Conservation (phyloP, 2,888 invertebrate species). For the Macropis europaea region DNA sequence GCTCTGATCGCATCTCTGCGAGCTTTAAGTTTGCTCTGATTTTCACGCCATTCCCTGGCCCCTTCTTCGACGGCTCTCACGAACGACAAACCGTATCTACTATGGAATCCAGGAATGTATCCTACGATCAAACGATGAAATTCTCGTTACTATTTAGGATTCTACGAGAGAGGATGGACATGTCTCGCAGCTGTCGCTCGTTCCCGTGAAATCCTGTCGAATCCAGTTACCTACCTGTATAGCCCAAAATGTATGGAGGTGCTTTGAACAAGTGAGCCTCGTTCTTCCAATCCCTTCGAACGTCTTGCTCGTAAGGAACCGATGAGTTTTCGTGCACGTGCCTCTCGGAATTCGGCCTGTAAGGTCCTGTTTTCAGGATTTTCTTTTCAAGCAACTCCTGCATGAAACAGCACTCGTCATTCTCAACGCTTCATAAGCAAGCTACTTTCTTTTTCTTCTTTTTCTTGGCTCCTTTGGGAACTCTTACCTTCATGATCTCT, state of each 20-base stretch:
- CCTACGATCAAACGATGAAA: conserved; percentile 69
- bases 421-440: background rate
- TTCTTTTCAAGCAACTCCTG: conserved; percentile 80
- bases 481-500: conserved; percentile 83
- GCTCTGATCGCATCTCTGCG: conserved; percentile 70
- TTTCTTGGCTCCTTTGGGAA: background rate
- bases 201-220: background rate
- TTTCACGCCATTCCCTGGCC: conserved; percentile 82
- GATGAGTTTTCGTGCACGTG: conserved; percentile 66
- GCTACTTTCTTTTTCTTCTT: background rate
- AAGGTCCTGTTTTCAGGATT: conserved; percentile 81
- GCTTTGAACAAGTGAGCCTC: conserved; percentile 69
- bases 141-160: background rate
- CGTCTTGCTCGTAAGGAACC: conserved; percentile 71
- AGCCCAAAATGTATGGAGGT: conserved; percentile 84
- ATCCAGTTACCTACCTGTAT: conserved; percentile 82
- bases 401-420: conserved; percentile 22
- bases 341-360: conserved; percentile 81
- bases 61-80: conserved; percentile 81
- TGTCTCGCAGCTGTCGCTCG: no score
- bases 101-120: conserved; percentile 86
- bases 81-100: conserved; percentile 82
- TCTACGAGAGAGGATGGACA: background rate
- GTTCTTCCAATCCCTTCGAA: conserved; percentile 71
- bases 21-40: conserved; percentile 73